Conservation (phyloP, 2,888 invertebrate species). For the Phania funesta region DNA sequence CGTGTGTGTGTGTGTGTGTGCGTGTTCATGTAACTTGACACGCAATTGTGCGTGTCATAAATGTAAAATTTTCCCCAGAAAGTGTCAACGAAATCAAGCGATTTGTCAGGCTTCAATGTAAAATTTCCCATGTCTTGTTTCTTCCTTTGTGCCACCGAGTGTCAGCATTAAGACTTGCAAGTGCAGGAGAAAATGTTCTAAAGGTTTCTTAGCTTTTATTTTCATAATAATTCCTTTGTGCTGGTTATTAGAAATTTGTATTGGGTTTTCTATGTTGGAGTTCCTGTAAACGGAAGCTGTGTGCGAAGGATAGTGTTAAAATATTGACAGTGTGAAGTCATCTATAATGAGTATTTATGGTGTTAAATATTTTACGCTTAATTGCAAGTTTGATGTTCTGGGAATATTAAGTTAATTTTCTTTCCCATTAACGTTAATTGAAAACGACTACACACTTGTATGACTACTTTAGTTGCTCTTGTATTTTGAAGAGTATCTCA, state of each 20-base stretch:
- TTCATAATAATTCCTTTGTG: not conserved
- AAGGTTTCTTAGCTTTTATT: not conserved
- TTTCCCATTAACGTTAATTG: not conserved
- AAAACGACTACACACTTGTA: too few species aligned
- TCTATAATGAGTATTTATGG: not conserved
- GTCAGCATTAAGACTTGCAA: conserved; percentile 4
- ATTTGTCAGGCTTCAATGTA: conserved; percentile 26
- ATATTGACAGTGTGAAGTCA: not conserved
- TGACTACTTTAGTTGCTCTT: too few species aligned
- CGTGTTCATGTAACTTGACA: not conserved
- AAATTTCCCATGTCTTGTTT: conserved; percentile 11
- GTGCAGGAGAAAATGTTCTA: not conserved
- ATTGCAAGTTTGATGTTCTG: not conserved
- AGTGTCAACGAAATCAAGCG: conserved; percentile 32
- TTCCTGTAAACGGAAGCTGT: not conserved
- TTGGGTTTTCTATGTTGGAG: not conserved
- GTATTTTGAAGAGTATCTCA: too few species aligned
- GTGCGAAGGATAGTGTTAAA: not conserved
- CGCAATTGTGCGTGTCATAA: conserved; percentile 58
- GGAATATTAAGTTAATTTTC: not conserved
- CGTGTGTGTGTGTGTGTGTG: not conserved
- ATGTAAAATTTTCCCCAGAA: conserved; percentile 21
- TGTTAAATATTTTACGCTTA: not conserved
- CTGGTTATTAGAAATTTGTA: not conserved
- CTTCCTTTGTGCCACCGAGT: conserved; percentile 6